Percentiles rank a stretch among this genome's conserved stretches.
These are phyloP conservation scores for Microplitis mediator DNA, from an alignment of 1,140 invertebrate genomes.

Conservation along the genomic window DNA sequence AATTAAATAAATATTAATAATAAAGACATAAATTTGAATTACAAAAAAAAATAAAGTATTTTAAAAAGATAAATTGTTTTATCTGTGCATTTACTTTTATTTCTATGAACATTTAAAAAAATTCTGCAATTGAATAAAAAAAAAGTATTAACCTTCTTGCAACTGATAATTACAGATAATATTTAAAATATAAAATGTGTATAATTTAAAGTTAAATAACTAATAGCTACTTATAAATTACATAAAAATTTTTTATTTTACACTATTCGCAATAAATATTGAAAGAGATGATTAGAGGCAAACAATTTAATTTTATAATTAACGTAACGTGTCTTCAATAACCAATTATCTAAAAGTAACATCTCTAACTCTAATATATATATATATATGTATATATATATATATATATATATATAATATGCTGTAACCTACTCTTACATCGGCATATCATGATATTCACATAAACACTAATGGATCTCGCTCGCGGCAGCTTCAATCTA, in stretches of 20 bases:
- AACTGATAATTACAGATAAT: neutral
- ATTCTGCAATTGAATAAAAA: constrained; percentile 1
- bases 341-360: constrained; percentile 53
- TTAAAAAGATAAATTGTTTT: too few species aligned
- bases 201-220: too few species aligned
- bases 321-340: constrained; percentile 48
- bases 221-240: too few species aligned
- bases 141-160: neutral
- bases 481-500: constrained; percentile 48
- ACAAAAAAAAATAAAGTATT: neutral
- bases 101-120: neutral
- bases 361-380: constrained; percentile 40
- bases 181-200: too few species aligned
- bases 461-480: constrained; percentile 59
- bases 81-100: neutral
- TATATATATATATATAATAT: neutral
- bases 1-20: too few species aligned
- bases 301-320: constrained; percentile 64
- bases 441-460: constrained; percentile 36
- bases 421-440: neutral
- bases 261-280: neutral
- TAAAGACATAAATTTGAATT: neutral
- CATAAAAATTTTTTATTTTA: too few species aligned
- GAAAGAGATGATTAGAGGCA: constrained; percentile 25
- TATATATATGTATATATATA: too few species aligned